Conservation (phyloP, 2,797 vertebrate species). For the Acanthis flammea region DNA sequence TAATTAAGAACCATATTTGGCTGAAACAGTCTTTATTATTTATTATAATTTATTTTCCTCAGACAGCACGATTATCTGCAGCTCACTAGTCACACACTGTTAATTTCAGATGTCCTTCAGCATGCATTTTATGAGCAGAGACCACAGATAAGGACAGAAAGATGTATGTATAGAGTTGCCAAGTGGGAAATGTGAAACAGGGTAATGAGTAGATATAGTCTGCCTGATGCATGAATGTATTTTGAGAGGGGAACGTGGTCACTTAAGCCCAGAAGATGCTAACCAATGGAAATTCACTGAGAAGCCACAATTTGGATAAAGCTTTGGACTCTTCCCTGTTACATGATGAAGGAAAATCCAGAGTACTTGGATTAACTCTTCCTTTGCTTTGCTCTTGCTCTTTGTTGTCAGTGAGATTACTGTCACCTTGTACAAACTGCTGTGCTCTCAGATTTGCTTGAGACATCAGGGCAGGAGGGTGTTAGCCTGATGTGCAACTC, state of each 20-base stretch:
- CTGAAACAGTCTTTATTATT: slow-evolving; percentile 6
- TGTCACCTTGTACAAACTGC: neutral
- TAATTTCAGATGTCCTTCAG: neutral
- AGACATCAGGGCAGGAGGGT: neutral
- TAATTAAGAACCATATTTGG: slow-evolving; percentile 1
- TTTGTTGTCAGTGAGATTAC: neutral
- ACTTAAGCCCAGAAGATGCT: neutral
- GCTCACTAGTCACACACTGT: neutral
- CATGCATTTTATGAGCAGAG: neutral
- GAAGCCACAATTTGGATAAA: neutral
- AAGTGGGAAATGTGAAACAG: neutral
- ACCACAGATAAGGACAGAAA: neutral
- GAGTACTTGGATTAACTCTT: neutral
- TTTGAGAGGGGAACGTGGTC: neutral
- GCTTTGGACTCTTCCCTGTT: neutral
- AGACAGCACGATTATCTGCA: neutral
- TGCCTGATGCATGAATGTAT: neutral
- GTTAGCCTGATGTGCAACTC: neutral
- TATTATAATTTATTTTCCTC: slow-evolving; percentile 4
- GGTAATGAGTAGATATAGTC: neutral
- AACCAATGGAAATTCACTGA: neutral
- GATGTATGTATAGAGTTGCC: neutral
- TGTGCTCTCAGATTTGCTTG: neutral
- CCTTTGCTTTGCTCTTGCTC: neutral
- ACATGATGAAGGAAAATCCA: neutral